phyloP scores from a whole-genome alignment of 2,888 invertebrate species.

The Aplocera efformata region DNA sequence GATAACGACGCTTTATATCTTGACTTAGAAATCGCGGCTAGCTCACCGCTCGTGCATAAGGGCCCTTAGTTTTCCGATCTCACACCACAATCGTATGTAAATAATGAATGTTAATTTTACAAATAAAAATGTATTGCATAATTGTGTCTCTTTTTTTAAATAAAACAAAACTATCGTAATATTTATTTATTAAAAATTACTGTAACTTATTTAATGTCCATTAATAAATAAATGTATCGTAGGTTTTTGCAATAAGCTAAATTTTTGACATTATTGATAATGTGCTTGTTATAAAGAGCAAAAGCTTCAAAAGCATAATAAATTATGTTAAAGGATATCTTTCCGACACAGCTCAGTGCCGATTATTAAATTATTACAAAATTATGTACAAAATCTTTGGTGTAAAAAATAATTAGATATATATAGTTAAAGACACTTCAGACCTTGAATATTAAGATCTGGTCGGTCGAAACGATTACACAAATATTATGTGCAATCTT shows the following conservation, averaged over 20 bases:
- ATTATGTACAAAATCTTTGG: slow-evolving; percentile 75
- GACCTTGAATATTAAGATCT: slow-evolving; percentile 68
- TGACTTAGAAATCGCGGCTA: no score
- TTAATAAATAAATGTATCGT: slow-evolving; percentile 49
- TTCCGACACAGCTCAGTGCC: slow-evolving; percentile 58
- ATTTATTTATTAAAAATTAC: slow-evolving; percentile 70
- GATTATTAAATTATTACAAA: slow-evolving; percentile 47
- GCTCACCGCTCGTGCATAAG: no score
- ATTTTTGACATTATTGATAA: slow-evolving; percentile 48
- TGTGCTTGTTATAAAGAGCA: slow-evolving; percentile 56
- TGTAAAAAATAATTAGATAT: slow-evolving; percentile 65
- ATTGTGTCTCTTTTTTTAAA: slow-evolving; percentile 30
- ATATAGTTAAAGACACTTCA: slow-evolving; percentile 60
- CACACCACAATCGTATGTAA: not conserved
- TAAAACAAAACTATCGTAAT: slow-evolving; percentile 38
- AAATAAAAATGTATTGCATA: not conserved
- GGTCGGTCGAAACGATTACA: slow-evolving; percentile 79
- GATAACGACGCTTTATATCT: no score
- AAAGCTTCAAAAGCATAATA: slow-evolving; percentile 70
- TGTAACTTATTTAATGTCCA: slow-evolving; percentile 60
- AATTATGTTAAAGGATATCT: slow-evolving; percentile 58
- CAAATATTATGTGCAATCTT: slow-evolving; percentile 62
- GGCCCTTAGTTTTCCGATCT: no score
- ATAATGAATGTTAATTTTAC: not conserved
- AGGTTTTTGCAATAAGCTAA: slow-evolving; percentile 63